These are phyloP conservation scores for Nesometra sesokonis DNA, from an alignment of 35 echinoderm and acorn worm species.

Conservation along the genomic window DNA sequence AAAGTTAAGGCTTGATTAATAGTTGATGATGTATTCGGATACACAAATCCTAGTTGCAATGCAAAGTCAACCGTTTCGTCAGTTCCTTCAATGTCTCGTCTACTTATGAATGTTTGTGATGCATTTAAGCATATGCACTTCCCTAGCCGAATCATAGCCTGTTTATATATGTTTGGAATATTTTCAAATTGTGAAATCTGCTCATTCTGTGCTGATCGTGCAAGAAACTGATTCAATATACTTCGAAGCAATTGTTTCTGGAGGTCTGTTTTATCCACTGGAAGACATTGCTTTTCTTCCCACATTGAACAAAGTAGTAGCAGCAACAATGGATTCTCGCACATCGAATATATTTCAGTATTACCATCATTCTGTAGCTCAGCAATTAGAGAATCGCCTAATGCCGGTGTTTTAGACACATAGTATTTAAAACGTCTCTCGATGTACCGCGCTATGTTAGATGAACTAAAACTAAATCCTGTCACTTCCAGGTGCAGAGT, in stretches of 20 bases:
- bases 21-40: neutral
- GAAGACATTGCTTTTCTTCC: neutral
- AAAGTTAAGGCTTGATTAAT: neutral
- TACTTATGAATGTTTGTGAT: neutral
- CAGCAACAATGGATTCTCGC: neutral
- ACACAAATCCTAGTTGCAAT: neutral
- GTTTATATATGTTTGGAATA: neutral
- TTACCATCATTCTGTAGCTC: neutral
- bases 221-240: neutral
- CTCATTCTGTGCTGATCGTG: neutral
- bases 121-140: neutral
- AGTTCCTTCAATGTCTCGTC: neutral
- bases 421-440: neutral
- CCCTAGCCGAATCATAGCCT: neutral
- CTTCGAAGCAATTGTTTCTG: neutral
- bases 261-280: neutral
- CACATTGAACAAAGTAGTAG: neutral
- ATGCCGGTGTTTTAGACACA: no score
- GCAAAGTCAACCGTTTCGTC: neutral
- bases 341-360: neutral
- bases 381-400: no score
- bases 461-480: no score
- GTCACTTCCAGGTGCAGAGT: neutral
- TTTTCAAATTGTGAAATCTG: neutral
- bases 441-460: no score